Base-by-base conservation (phyloP, 2,113 vertebrate species). In the Neogobius melanostomus region DNA sequence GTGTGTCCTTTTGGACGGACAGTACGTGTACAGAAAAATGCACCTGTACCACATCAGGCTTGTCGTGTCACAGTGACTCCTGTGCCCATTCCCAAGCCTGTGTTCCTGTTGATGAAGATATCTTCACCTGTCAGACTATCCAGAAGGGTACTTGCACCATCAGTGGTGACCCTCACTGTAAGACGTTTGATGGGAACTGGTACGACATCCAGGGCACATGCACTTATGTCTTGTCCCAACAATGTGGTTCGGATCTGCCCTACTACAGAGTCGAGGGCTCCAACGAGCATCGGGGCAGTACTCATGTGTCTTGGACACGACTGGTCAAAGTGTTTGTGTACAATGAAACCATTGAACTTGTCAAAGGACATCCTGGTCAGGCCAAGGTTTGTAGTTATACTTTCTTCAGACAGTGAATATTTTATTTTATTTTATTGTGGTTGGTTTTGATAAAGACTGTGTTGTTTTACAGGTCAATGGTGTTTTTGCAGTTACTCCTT, bases 131-230 rank as follows among this genome's bases (percentile, higher is more conserved):
- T 66, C 75, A 81, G 81, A 79, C 85, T 0, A 70, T 90, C 21
- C 78, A 36, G 21, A 75, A 82, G 15, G 6, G 60, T 0, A 77
- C 84, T 17, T 93, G 92, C 82, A 89, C 69, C 16, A 74, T 90
- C 53, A 76, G 70, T 56, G 87, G 88, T 0, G 90, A 91, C 69
- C 85, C 84, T 6, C 91, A 92, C 75, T 92, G 90, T 78, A 77
- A 72, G 52, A 92, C 87, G 16, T 91, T 92, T 9, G 92, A 93
- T 46, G 49, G 73, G 0, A 6, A 0, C 5, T 0, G 81, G 45
- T 88, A 89, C 16, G 56, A 71, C 68, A 89, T 89, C 56, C 89
- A 83, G 43, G 91, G 91, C 14, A 82, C 82, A 11, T 85, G 89
- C 63, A 84, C 79, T 0, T 91, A 90, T 6, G 69, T 89, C 69